Evolutionary conservation across 2,113 vertebrate species (phyloP).

Genomic region (Neoarius graeffei): DNA sequence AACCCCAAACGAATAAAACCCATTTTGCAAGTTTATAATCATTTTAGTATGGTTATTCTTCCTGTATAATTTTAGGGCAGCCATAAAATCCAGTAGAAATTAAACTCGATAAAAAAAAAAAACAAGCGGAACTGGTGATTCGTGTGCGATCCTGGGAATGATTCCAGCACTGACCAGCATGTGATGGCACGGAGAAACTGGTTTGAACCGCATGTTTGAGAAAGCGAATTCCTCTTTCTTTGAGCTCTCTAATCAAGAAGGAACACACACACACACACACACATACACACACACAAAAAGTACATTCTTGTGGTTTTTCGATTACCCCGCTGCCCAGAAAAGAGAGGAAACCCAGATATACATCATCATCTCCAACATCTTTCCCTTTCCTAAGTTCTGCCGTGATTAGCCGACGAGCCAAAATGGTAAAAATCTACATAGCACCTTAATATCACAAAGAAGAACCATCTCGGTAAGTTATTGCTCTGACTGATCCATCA

Average conservation of each 20-base stretch:
- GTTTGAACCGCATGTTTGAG: conserved; percentile 53
- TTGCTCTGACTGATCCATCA: conserved; percentile 74
- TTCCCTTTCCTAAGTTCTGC: conserved; percentile 9
- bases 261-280: background rate
- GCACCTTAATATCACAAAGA: conserved; percentile 69
- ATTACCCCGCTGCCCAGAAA: background rate
- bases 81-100: conserved; percentile 9
- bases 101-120: background rate
- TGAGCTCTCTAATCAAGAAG: conserved; percentile 18
- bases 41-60: conserved; percentile 29
- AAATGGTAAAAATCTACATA: conserved; percentile 62
- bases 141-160: conserved; percentile 37
- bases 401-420: conserved; percentile 39
- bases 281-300: conserved; percentile 14
- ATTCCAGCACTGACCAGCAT: conserved; percentile 53
- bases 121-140: conserved; percentile 15
- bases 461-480: conserved; percentile 70
- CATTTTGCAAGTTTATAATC: conserved; percentile 17
- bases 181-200: conserved; percentile 64
- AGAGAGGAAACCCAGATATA: background rate
- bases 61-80: conserved; percentile 19
- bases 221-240: conserved; percentile 10
- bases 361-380: background rate
- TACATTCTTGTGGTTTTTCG: background rate
- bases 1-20: background rate